Evolutionary conservation across 2,797 vertebrate genomes (phyloP).

Genomic region (Lepus oiostolus): DNA sequence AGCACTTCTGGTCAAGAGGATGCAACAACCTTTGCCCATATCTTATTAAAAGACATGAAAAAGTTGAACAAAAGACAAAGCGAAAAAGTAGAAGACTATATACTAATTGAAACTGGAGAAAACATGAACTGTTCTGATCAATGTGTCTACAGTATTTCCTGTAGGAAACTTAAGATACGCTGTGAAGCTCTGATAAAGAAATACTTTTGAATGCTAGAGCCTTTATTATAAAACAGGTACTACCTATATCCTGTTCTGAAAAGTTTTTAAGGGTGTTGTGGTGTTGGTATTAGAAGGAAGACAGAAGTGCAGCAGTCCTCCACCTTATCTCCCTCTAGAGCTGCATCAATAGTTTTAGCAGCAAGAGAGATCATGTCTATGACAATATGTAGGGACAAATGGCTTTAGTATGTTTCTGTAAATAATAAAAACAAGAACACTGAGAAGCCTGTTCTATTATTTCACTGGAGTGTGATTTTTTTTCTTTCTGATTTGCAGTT

Average conservation of each 20-base stretch:
- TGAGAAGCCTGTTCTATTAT: neutral
- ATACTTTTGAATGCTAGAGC: neutral
- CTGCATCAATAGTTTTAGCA: neutral
- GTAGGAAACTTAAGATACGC: slow-evolving; percentile 37
- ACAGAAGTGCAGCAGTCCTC: neutral
- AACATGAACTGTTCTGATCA: slow-evolving; percentile 38
- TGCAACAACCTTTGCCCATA: neutral
- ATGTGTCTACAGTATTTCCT: neutral
- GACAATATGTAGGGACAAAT: neutral
- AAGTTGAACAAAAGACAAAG: slow-evolving; percentile 30
- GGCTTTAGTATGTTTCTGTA: neutral
- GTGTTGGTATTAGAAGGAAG: neutral
- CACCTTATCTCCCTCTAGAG: neutral
- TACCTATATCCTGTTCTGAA: neutral
- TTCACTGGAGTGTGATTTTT: neutral
- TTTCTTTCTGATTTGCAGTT: slow-evolving; percentile 30
- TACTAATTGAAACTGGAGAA: neutral
- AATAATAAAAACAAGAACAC: neutral
- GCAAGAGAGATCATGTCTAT: slow-evolving; percentile 18
- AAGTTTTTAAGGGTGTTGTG: neutral
- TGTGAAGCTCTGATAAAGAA: slow-evolving; percentile 8
- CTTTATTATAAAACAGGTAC: slow-evolving; percentile 36
- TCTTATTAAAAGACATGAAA: slow-evolving; percentile 55
- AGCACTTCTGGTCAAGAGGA: neutral
- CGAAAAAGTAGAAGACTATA: neutral